Conservation (phyloP, 2,113 vertebrate genomes). For the Oryzias melastigma region DNA sequence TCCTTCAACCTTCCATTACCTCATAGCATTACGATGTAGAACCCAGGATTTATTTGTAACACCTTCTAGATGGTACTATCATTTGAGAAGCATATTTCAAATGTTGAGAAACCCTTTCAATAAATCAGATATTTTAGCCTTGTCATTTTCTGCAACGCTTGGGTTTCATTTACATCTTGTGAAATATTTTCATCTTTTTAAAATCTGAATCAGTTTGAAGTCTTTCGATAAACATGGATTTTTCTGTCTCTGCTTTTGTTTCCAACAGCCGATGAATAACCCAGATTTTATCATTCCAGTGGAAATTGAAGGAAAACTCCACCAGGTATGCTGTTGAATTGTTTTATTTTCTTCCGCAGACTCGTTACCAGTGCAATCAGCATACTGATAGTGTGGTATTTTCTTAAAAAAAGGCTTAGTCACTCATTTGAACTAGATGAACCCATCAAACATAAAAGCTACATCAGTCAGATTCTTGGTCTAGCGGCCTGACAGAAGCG, state of each 20-base stretch:
- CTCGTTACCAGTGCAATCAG: too few relatives aligned
- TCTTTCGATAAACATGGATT: background rate
- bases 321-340: slow-evolving; percentile 79
- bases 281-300: slow-evolving; percentile 95
- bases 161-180: too few relatives aligned
- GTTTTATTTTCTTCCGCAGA: background rate
- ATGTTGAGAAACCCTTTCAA: slow-evolving; percentile 16
- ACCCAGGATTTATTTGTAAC: slow-evolving; percentile 30
- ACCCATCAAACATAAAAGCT: background rate
- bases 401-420: background rate
- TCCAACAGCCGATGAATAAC: slow-evolving; percentile 86
- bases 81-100: slow-evolving; percentile 48
- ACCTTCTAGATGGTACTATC: slow-evolving; percentile 20
- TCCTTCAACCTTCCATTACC: slow-evolving; percentile 36
- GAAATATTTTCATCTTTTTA: slow-evolving; percentile 6
- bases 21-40: slow-evolving; percentile 33
- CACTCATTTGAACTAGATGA: background rate
- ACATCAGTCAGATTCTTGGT: background rate
- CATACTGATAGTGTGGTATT: too few relatives aligned
- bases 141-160: slow-evolving; percentile 22
- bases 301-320: slow-evolving; percentile 89
- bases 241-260: slow-evolving; percentile 11
- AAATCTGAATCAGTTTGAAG: background rate
- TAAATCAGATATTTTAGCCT: slow-evolving; percentile 37
- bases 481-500: slow-evolving; percentile 57